Evolutionary conservation across 2,888 invertebrate genomes (phyloP).

Genomic region (Pomacea canaliculata): DNA sequence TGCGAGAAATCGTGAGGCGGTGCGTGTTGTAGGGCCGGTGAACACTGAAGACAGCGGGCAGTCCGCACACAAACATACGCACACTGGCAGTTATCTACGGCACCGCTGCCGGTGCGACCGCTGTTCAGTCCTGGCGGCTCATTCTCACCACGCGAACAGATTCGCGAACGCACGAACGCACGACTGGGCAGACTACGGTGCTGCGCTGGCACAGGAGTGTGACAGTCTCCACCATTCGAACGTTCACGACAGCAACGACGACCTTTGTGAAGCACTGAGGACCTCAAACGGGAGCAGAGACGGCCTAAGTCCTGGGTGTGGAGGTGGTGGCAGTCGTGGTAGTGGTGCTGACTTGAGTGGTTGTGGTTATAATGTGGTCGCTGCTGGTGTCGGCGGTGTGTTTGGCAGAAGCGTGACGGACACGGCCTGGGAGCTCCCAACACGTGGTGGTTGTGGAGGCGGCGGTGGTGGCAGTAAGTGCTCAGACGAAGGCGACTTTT

Average conservation of each 20-base stretch:
- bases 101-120: not conserved
- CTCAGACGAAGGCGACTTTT: not conserved
- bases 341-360: not conserved
- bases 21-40: not conserved
- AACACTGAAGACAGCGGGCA: not conserved
- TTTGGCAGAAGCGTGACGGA: not conserved
- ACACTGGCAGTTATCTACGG: not conserved
- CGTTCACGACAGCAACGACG: constrained; percentile 6
- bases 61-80: constrained; percentile 2
- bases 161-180: constrained; percentile 11
- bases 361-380: constrained; percentile 3
- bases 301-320: not conserved
- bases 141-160: constrained; percentile 4
- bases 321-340: not conserved
- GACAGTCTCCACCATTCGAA: not conserved
- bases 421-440: constrained; percentile 1
- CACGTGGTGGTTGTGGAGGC: constrained; percentile 4
- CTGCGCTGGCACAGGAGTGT: not conserved
- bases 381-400: not conserved
- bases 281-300: constrained; percentile 4
- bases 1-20: constrained; percentile 1
- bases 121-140: constrained; percentile 23
- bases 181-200: not conserved
- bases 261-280: constrained; percentile 22
- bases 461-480: not conserved